A percentile compares a stretch with the other conserved stretches of the same genome.
phyloP scores from a whole-genome alignment of 2,113 vertebrate species.

The Psephotus haematonotus region DNA sequence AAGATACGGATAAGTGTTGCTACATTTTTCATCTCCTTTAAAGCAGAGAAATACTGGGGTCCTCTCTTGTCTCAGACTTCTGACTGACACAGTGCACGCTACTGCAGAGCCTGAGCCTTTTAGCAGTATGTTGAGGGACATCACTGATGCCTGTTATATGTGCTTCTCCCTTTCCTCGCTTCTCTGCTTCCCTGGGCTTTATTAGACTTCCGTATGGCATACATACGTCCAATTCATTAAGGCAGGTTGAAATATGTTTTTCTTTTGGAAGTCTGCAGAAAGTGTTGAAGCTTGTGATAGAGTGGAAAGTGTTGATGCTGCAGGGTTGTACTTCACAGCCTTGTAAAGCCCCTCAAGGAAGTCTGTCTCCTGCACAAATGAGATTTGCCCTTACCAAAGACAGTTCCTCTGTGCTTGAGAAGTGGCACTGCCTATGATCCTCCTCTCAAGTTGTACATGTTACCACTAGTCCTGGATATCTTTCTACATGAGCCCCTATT shows the following conservation, averaged over 20 bases:
- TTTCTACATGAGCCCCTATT: neutral
- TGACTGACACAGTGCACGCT: neutral
- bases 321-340: slow-evolving; percentile 49
- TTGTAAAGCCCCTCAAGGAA: slow-evolving; percentile 7
- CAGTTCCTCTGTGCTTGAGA: neutral
- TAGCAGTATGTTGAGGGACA: accelerated
- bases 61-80: neutral
- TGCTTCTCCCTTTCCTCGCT: neutral
- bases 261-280: slow-evolving; percentile 18
- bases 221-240: slow-evolving; percentile 23
- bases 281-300: neutral
- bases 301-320: slow-evolving; percentile 32
- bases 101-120: neutral
- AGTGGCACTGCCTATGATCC: neutral
- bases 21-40: neutral
- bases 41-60: neutral
- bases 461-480: neutral
- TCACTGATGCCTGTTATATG: neutral
- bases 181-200: neutral
- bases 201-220: neutral
- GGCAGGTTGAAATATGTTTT: neutral
- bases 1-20: accelerated
- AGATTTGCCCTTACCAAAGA: slow-evolving; percentile 25
- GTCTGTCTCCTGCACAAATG: slow-evolving; percentile 19
- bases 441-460: neutral